These are phyloP conservation scores for Apaloderma vittatum DNA, from an alignment of 2,113 vertebrate genomes.

Conservation along the genomic window DNA sequence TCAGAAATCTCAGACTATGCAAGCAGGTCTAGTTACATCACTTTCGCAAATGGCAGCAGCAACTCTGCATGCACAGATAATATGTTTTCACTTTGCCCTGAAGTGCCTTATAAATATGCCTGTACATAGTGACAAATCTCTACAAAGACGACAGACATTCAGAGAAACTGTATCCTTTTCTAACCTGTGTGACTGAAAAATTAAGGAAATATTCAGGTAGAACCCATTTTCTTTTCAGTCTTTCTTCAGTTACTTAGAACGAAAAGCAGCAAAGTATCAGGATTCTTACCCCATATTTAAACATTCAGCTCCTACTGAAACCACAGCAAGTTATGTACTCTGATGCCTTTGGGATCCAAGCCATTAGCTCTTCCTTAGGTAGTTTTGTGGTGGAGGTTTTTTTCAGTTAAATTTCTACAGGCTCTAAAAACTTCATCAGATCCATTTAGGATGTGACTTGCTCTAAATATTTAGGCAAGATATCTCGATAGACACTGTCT, in stretches of 20 bases:
- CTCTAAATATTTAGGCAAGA: not conserved
- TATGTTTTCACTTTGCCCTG: not conserved
- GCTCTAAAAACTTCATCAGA: not conserved
- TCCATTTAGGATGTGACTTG: not conserved
- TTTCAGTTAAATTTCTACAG: not conserved
- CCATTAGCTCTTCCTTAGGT: not conserved
- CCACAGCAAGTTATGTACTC: not conserved
- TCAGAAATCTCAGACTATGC: not conserved
- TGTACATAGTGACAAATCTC: not conserved
- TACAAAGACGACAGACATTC: accelerated
- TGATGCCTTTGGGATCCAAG: not conserved
- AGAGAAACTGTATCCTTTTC: not conserved
- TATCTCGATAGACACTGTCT: not conserved
- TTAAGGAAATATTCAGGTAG: not conserved
- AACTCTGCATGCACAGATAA: not conserved
- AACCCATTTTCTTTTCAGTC: not conserved
- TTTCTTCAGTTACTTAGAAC: not conserved
- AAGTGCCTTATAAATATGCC: not conserved
- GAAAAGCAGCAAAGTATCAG: not conserved
- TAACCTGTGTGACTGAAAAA: not conserved
- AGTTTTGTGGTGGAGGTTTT: not conserved
- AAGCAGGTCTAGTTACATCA: not conserved
- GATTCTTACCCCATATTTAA: not conserved
- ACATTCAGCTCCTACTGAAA: not conserved
- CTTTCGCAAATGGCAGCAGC: not conserved